phyloP scores from a whole-genome alignment of 2,888 invertebrate genomes.

The Pristionchus japonicus region DNA sequence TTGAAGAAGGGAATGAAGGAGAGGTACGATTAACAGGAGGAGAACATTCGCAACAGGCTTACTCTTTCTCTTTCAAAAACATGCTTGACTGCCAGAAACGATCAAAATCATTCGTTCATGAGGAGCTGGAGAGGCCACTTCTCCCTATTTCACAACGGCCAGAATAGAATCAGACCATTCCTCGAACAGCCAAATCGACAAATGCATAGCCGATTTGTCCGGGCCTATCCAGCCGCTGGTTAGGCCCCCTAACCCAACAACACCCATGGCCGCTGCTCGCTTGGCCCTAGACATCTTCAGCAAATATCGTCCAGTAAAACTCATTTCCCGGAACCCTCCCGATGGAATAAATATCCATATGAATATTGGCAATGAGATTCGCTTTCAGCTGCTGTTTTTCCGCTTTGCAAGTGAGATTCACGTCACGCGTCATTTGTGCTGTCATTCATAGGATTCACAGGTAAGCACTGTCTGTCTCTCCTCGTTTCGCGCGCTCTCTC shows the following conservation, averaged over 20 bases:
- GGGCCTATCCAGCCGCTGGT: too few species aligned
- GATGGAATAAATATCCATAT: too few species aligned
- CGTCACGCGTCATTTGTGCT: constrained; percentile 8
- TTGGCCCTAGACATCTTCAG: background rate
- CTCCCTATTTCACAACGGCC: too few species aligned
- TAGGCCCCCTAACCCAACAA: background rate
- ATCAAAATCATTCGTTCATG: too few species aligned
- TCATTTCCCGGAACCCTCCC: constrained; percentile 8
- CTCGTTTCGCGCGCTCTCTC: too few species aligned
- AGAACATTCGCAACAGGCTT: background rate
- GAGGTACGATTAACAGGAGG: background rate
- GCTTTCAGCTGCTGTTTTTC: background rate
- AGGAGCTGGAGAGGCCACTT: too few species aligned
- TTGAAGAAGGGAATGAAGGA: background rate
- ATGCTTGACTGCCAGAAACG: too few species aligned
- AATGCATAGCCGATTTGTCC: background rate
- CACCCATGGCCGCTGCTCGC: background rate
- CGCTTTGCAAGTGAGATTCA: background rate
- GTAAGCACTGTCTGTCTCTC: background rate
- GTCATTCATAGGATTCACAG: background rate
- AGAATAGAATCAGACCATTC: too few species aligned
- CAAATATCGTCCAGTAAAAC: background rate
- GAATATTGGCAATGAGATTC: background rate
- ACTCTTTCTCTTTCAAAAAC: too few species aligned
- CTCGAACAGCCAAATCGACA: background rate